Evolutionary conservation across 2,888 invertebrate genomes (phyloP).

Genomic region (Portevinia maculata): DNA sequence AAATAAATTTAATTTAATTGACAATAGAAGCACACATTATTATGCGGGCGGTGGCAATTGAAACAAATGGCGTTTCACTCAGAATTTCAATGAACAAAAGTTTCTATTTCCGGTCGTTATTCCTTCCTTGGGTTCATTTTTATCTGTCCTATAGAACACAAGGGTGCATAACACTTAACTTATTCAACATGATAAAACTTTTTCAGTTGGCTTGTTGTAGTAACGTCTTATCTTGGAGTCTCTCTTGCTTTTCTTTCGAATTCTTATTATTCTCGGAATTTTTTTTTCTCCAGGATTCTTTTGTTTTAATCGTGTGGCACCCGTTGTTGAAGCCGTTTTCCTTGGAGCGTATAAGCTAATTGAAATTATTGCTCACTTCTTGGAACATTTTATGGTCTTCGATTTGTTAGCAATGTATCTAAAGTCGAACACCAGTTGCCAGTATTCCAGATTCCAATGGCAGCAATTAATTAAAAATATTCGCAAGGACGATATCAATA

Average conservation of each 20-base stretch:
- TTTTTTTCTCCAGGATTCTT: background rate
- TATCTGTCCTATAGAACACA: background rate
- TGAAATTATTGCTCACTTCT: conserved; percentile 48
- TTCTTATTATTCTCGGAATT: conserved; percentile 12
- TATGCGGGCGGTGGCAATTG: too few relatives aligned
- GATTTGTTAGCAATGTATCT: background rate
- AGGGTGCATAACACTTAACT: conserved; percentile 30
- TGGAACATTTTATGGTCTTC: conserved; percentile 31
- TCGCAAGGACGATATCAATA: too few relatives aligned
- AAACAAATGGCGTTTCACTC: too few relatives aligned
- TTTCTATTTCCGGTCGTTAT: background rate
- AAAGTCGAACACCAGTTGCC: background rate
- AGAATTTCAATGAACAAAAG: background rate
- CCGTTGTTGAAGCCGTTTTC: background rate
- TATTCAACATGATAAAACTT: conserved; percentile 30
- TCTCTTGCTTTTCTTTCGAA: conserved; percentile 11
- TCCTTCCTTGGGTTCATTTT: background rate
- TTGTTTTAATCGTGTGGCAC: background rate
- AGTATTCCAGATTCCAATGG: background rate
- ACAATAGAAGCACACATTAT: too few relatives aligned
- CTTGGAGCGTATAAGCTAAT: conserved; percentile 19
- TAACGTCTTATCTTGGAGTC: background rate
- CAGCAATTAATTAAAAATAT: too few relatives aligned
- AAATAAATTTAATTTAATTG: too few relatives aligned
- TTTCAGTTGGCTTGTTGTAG: background rate